phyloP scores from a whole-genome alignment of 2,888 invertebrate species.

The Silvanus unidentatus region DNA sequence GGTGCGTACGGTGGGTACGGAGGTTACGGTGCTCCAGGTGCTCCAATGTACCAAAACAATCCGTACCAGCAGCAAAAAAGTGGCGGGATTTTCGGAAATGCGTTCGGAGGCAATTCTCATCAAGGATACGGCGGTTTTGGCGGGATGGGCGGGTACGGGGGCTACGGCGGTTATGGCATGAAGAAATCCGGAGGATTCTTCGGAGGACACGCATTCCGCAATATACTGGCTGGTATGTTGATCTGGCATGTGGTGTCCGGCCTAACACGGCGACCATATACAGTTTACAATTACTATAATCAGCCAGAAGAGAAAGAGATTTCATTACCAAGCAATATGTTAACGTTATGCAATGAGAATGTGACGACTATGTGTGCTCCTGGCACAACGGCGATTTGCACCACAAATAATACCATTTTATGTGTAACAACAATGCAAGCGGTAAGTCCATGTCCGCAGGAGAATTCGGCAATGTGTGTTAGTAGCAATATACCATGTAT shows the following conservation, averaged over 20 bases:
- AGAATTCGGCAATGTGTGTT: conserved; percentile 30
- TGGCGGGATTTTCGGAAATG: conserved; percentile 8
- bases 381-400: conserved; percentile 36
- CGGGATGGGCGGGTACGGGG: conserved; percentile 15
- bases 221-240: conserved; percentile 36
- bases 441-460: conserved; percentile 32
- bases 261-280: conserved; percentile 31
- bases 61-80: conserved; percentile 10
- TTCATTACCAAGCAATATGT: conserved; percentile 33
- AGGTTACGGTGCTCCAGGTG: conserved; percentile 12
- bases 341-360: conserved; percentile 38
- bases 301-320: conserved; percentile 36
- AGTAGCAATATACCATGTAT: conserved; percentile 32
- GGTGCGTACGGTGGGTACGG: conserved; percentile 12
- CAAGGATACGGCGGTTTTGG: conserved; percentile 11
- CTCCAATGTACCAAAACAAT: conserved; percentile 15
- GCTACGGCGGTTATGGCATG: conserved; percentile 13
- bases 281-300: conserved; percentile 40
- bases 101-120: conserved; percentile 3
- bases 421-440: conserved; percentile 35
- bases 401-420: conserved; percentile 35
- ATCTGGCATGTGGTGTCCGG: conserved; percentile 36
- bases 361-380: conserved; percentile 35
- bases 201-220: conserved; percentile 33
- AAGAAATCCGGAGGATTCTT: conserved; percentile 27